Base-by-base conservation (phyloP, 2,113 vertebrate genomes). In the Gulo gulo region DNA sequence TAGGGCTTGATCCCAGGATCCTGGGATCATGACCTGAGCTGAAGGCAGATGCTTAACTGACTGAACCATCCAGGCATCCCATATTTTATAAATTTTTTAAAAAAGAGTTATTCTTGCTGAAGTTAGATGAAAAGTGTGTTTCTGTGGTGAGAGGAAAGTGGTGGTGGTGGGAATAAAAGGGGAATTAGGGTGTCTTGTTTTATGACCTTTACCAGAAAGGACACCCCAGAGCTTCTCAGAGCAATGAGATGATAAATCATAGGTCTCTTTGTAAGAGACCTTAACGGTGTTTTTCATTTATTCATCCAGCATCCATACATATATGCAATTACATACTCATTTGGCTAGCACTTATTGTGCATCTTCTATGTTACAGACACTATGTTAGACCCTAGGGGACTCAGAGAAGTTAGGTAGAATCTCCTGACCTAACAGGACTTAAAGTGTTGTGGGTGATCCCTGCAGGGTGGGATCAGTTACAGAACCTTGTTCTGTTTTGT, bases 21-120 rank as follows among this genome's bases (percentile, higher is more conserved):
- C 59, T 61, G 59, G 59, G 24, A 26, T 61, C 59, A 26, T 61
- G 24, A 59, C 23, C 57, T 59, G 57, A 61, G 59, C 59, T 61
- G 59, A 61, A 61, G 59, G 59, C 24, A 12, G 59, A 26, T 61
- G 59, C 59, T 61, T 61, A 61, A 61, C 59, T 11, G 59, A 61
- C 59, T 61, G 59, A 26, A 26, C 59, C 10, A 4, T 26, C 59
- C 23, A 61, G 24, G 63, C 29, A 15, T 65, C 29, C 9, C 36
- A 18, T 91, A n/a, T 84, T 97, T 65, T 65, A n/a, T n/a, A 69
- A 84, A 78, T 20, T 88, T 91, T 96, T 45, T 76, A 73, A 95
- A 57, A 57, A 63, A 74, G 47, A 65, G 36, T 78, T 82, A 4
- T 23, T 96, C 7, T 59, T 71, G 15, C 36, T 88, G 31, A 84